Evolutionary conservation across 2,113 vertebrate genomes (phyloP).

Genomic region (Panurus biarmicus): DNA sequence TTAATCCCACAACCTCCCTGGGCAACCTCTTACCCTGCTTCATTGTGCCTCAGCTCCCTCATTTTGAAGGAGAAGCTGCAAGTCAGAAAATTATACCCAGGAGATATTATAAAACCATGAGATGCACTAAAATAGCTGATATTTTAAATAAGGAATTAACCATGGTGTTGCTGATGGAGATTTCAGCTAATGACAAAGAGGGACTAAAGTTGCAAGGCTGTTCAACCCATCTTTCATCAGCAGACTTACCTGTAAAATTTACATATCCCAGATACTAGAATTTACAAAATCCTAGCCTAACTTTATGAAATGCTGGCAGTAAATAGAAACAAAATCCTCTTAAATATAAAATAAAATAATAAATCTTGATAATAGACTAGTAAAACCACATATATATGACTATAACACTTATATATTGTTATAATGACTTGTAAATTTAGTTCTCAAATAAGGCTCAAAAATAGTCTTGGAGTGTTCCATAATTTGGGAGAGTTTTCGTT

Average conservation of each 20-base stretch:
- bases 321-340: neutral
- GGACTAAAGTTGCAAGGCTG: neutral
- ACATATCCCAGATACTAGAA: neutral
- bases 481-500: accelerated
- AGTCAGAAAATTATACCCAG: neutral
- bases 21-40: neutral
- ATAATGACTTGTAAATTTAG: neutral
- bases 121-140: neutral
- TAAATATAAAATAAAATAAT: neutral
- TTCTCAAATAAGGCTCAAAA: neutral
- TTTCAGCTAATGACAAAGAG: neutral
- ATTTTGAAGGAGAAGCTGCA: neutral
- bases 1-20: neutral
- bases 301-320: neutral
- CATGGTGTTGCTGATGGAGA: neutral
- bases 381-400: neutral
- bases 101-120: neutral
- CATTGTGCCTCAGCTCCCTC: neutral
- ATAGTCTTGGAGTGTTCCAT: neutral
- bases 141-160: neutral
- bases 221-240: neutral
- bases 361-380: neutral
- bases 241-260: neutral
- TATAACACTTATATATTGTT: neutral
- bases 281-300: neutral